Base-by-base conservation (phyloP, 1,140 invertebrate genomes). In the Ephestia elutella region DNA sequence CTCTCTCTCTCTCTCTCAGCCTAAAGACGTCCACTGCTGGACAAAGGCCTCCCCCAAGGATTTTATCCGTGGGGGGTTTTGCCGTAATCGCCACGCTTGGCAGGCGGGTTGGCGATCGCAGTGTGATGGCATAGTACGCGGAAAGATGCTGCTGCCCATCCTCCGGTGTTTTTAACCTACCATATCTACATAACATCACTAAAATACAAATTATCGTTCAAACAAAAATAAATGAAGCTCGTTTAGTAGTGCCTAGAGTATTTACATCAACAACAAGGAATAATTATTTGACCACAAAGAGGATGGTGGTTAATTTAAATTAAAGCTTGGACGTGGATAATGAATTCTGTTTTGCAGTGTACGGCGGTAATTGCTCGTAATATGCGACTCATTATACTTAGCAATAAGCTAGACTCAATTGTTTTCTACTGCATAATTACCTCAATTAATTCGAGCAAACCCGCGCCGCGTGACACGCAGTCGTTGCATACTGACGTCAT, bases 401-500 rank as follows among this genome's bases (percentile, higher is more conserved):
- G 72, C 69, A 75, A 80, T 82, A 78, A 73, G 75, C 70, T 79
- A 57, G 72, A 56, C 71, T 65, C 68, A 74, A 87, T 84, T 84
- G 77, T 86, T 85, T 83, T 87, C 79, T 83, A 72, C 66, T 71
- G 60, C 67, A 68, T 83, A 86, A 83, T 86, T 84, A 64, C 71
- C 60, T 71, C 78, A 80, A 87, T 87, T 87, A 87, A 82, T 78
- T 80, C 80, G 65, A 75, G 81, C 73, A 78, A 71, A 76, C 67
- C 61, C 73, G 68, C 60, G 69, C 61, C 65, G 72, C 80, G 73
- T 78, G 77, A 78, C 78, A 74, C 66, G 68, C 65, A 73, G 59
- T 68, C 68, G 57, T 65, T 66, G 63, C 57, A 62, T 57, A 55
- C 56, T 78, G 80, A 82, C 74, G 76, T 80, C 77, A 78, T 73